Conservation (phyloP, 2,888 invertebrate genomes). For the Philopedon plagiatum region DNA sequence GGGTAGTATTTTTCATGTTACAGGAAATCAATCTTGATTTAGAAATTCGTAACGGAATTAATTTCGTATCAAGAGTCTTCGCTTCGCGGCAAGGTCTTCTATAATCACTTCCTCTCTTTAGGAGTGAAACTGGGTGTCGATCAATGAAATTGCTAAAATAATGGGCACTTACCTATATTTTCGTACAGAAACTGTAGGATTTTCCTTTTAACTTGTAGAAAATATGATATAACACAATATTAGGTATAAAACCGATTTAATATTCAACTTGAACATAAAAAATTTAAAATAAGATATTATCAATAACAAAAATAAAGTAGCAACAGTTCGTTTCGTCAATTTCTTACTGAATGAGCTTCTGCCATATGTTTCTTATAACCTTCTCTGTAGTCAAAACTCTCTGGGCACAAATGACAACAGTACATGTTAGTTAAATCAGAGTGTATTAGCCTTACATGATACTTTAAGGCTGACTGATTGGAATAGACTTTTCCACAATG, state of each 20-base stretch:
- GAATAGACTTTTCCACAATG: conserved; percentile 80
- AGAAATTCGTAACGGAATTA: too few species aligned
- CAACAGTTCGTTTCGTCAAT: conserved; percentile 65
- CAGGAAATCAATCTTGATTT: too few species aligned
- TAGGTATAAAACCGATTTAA: conserved; percentile 54
- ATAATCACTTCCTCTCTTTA: too few species aligned
- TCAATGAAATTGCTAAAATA: too few species aligned
- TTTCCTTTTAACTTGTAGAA: too few species aligned
- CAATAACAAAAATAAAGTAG: conserved; percentile 39
- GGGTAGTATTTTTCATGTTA: too few species aligned
- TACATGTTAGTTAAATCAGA: conserved; percentile 78
- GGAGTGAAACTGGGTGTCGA: too few species aligned
- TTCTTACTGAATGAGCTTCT: conserved; percentile 76
- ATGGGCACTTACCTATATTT: too few species aligned
- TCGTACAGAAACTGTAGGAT: too few species aligned
- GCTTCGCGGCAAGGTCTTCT: too few species aligned
- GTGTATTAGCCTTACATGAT: conserved; percentile 75
- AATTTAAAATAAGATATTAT: conserved; percentile 52
- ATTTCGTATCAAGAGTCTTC: too few species aligned
- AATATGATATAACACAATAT: too few species aligned
- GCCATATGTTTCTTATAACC: conserved; percentile 81
- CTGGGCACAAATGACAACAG: conserved; percentile 79
- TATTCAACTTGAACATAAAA: conserved; percentile 47
- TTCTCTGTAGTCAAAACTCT: conserved; percentile 78
- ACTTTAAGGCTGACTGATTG: conserved; percentile 78